These are phyloP conservation scores for Potamilus streckersoni DNA, from an alignment of 1,140 invertebrate genomes.

Conservation along the genomic window DNA sequence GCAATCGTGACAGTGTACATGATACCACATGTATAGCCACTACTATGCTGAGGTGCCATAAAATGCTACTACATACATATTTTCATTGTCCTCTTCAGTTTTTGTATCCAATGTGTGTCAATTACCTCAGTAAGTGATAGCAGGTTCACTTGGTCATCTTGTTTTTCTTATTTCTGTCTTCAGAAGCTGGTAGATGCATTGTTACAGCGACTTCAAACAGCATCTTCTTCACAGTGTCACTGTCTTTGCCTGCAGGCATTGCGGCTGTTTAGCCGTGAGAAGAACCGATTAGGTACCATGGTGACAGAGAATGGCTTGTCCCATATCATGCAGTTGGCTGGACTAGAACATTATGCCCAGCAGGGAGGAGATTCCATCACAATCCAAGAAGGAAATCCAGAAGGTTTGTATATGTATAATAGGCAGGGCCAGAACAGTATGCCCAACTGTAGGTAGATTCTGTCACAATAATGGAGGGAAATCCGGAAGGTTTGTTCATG, in stretches of 20 bases:
- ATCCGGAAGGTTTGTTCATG: conserved; percentile 45
- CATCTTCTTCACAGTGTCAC: conserved; percentile 44
- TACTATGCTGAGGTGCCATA: too few species aligned
- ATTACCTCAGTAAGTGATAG: too few species aligned
- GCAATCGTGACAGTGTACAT: too few species aligned
- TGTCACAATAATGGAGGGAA: conserved; percentile 51
- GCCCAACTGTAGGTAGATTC: conserved; percentile 48
- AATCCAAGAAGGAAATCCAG: conserved; percentile 50
- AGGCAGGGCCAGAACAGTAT: conserved; percentile 59
- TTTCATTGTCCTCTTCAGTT: too few species aligned
- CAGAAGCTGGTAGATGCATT: conserved; percentile 55
- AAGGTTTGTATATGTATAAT: conserved; percentile 39
- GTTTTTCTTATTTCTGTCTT: not conserved
- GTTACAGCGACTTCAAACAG: conserved; percentile 38
- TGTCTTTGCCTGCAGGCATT: conserved; percentile 59
- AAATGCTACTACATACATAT: too few species aligned
- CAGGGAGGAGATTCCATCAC: conserved; percentile 51
- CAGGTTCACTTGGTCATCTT: too few species aligned
- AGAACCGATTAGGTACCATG: conserved; percentile 56
- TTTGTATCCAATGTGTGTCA: too few species aligned
- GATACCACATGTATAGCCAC: too few species aligned
- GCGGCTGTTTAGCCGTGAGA: conserved; percentile 64
- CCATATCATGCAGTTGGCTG: conserved; percentile 56
- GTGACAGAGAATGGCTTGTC: conserved; percentile 52
- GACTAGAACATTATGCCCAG: conserved; percentile 54